phyloP scores from a whole-genome alignment of 2,888 invertebrate genomes.

The Epinotia brunnichana region DNA sequence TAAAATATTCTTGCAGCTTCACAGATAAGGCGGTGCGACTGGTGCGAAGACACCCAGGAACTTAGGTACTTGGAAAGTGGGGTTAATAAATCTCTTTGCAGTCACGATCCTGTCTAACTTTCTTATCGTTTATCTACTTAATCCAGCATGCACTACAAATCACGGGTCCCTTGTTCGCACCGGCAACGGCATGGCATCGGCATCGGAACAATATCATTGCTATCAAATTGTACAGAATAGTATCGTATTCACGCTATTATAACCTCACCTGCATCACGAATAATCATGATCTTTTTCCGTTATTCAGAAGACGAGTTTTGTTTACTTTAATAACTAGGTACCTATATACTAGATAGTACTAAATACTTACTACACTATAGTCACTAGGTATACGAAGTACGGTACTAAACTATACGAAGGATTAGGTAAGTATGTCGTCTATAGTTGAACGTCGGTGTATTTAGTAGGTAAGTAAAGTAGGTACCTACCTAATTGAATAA shows the following conservation, averaged over 20 bases:
- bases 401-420: too few relatives aligned
- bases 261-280: constrained; percentile 2
- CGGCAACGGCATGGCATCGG: neutral
- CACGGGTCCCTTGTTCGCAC: constrained; percentile 34
- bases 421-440: neutral
- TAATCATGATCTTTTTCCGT: constrained; percentile 1
- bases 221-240: constrained; percentile 2
- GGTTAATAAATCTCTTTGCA: constrained; percentile 30
- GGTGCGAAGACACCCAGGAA: constrained; percentile 2
- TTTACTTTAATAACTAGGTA: neutral
- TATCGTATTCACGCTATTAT: constrained; percentile 5
- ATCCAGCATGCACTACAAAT: constrained; percentile 38
- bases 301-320: constrained; percentile 2
- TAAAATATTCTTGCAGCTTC: neutral
- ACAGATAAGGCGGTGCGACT: constrained; percentile 3
- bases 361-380: too few relatives aligned
- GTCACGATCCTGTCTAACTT: constrained; percentile 42
- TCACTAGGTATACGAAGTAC: too few relatives aligned
- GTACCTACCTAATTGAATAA: too few relatives aligned
- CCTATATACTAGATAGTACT: too few relatives aligned
- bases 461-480: too few relatives aligned
- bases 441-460: neutral
- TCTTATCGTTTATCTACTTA: constrained; percentile 43
- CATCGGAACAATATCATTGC: constrained; percentile 11
- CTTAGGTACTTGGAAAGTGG: neutral